Percentiles rank a stretch among this genome's conserved stretches.
Evolutionary conservation across 2,797 vertebrate genomes (phyloP).

Genomic region (Pantherophis alleghaniensis): DNA sequence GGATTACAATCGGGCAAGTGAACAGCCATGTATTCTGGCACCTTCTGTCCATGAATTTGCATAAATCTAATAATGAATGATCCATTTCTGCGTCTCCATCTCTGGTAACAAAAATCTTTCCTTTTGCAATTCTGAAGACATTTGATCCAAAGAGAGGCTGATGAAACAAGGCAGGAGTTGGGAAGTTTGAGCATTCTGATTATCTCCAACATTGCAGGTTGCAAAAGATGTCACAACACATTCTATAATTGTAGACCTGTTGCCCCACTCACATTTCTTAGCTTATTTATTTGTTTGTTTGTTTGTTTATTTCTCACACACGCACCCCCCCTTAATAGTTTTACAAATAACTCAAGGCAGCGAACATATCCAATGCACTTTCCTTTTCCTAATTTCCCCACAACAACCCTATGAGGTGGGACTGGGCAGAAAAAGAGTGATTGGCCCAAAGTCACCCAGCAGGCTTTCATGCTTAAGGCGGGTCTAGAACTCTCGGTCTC

Average conservation of each 20-base stretch:
- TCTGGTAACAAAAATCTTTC: neutral
- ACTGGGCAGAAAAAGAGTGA: neutral
- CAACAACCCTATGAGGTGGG: neutral
- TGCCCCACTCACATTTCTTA: neutral
- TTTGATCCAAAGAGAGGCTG: neutral
- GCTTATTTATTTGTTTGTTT: too few relatives aligned
- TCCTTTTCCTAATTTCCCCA: neutral
- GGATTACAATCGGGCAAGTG: neutral
- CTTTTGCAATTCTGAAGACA: neutral
- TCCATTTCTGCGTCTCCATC: neutral
- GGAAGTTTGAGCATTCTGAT: too few relatives aligned
- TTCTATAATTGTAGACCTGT: neutral
- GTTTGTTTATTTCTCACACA: neutral
- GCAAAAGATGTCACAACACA: neutral
- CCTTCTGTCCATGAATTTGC: neutral
- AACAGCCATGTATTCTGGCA: neutral
- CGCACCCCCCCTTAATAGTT: neutral
- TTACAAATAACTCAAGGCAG: neutral
- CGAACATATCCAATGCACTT: neutral
- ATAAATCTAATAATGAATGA: neutral
- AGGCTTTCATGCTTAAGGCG: neutral
- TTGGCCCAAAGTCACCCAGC: neutral
- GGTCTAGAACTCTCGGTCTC: neutral
- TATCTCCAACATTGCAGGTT: too few relatives aligned
- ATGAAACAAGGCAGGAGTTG: neutral